A percentile compares a stretch with the other conserved stretches of the same genome.
Conservation (phyloP, 92 coral and sea anemone species). For the Isaurus tuberculatus region DNA sequence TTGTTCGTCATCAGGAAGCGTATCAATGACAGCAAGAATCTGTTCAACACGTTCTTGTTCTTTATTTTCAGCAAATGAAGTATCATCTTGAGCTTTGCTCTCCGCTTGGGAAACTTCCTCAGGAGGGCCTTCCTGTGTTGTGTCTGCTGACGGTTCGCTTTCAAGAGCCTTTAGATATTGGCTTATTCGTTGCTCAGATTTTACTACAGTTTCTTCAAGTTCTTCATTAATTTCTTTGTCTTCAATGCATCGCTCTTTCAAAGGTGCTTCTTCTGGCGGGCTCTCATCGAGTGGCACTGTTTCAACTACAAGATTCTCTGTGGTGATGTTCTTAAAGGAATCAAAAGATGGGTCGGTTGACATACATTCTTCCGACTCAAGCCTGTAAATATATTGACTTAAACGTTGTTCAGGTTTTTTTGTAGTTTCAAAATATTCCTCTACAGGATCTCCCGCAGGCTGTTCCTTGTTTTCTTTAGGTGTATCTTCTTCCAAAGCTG, state of each 20-base stretch:
- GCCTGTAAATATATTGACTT: slow-evolving; percentile 8
- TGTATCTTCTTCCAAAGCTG: neutral
- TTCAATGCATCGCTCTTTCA: neutral
- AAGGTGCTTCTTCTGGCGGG: neutral
- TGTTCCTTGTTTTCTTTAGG: neutral
- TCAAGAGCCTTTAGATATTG: slow-evolving; percentile 17
- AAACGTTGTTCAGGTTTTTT: slow-evolving; percentile 36
- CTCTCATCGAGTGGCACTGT: neutral
- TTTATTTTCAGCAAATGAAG: neutral
- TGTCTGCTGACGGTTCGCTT: neutral
- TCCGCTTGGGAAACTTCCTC: neutral
- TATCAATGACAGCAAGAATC: slow-evolving; percentile 33
- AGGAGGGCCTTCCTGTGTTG: neutral
- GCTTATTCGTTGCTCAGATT: slow-evolving; percentile 30
- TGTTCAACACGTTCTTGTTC: slow-evolving; percentile 18
- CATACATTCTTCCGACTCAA: slow-evolving; percentile 25
- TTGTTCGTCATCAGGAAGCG: slow-evolving; percentile 32
- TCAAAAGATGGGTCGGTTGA: neutral
- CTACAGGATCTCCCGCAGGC: slow-evolving; percentile 3
- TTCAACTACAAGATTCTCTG: neutral
- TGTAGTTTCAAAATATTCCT: slow-evolving; percentile 23
- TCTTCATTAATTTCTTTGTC: slow-evolving; percentile 26
- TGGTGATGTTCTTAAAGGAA: neutral
- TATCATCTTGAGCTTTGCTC: neutral
- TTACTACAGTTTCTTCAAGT: slow-evolving; percentile 12